Evolutionary conservation across 2,888 invertebrate genomes (phyloP), one percentile per base, ranked within the genome.

Genomic region (Caenorhabditis auriculariae): DNA sequence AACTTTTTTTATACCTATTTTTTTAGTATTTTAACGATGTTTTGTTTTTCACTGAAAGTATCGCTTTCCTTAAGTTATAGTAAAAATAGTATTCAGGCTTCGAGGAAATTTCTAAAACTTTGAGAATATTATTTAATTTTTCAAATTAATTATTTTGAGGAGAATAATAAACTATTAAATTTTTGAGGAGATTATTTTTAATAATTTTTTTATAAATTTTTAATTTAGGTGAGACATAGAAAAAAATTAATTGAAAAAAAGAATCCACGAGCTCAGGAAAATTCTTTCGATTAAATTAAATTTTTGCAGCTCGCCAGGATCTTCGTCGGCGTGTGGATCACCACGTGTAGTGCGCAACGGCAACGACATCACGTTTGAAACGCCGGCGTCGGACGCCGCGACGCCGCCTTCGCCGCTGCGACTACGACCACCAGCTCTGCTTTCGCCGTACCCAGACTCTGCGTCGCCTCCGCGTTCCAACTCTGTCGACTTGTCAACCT

Each of bases 381-480:
- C 58, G 28, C 63, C 68, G 7, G 59, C 64, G 6, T 46, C 46
- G 12, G 35, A 21, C 12, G 57, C 60, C 24, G 50, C 50, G 41
- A 37, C 58, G 17, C 51, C 64, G 21, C 59, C 64, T 21, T 53
- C 63, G 15, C 69, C 69, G 2, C 48, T 67, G n/a, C 62, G 63
- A n/a, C 65, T 69, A 27, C 64, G 64, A 44, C 66, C 68, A 7
- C 71, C 66, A 0, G 49, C 60, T 15, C 57, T 69, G 3, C 56
- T 71, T 15, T 60, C 69, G 23, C 71, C 69, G 3, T 67, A 66
- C 41, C 66, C 68, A n/a, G 70, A 68, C 29, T 63, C 64, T 4
- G 61, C 63, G 35, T 66, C 67, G 28, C 78, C 80, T 32, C 77
- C 80, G 28, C 54, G 80, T 32, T 75, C 75, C n/a, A 80, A 78